Evolutionary conservation across 1,140 invertebrate genomes (phyloP).

Genomic region (Pseudomyrmex flavicornis): DNA sequence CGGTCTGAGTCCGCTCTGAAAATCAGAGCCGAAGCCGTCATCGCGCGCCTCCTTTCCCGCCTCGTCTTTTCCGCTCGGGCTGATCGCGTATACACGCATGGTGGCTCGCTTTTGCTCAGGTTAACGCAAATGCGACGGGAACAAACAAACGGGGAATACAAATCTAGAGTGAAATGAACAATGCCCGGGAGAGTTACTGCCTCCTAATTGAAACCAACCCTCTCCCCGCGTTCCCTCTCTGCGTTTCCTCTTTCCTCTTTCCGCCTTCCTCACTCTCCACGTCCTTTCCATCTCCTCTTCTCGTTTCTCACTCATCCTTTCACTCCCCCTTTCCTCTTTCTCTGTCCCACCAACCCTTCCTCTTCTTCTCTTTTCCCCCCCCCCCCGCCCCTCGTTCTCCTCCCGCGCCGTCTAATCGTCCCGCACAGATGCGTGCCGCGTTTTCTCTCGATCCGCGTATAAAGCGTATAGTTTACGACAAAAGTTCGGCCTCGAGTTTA

Average conservation of each 20-base stretch:
- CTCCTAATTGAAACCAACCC: conserved; percentile 84
- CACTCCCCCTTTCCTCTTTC: conserved; percentile 57
- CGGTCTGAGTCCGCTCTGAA: conserved; percentile 29
- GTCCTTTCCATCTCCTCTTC: conserved; percentile 51
- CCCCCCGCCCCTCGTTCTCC: conserved; percentile 46
- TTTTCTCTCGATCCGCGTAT: conserved; percentile 73
- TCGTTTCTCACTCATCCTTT: conserved; percentile 1
- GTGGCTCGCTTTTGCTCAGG: conserved; percentile 74
- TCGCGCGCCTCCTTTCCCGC: conserved; percentile 53
- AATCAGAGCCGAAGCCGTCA: conserved; percentile 54
- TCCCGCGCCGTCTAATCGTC: conserved; percentile 77
- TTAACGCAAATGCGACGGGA: conserved; percentile 79
- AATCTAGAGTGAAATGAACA: conserved; percentile 85
- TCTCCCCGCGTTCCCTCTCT: conserved; percentile 62
- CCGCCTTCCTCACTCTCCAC: conserved; percentile 40
- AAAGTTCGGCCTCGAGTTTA: conserved; percentile 71
- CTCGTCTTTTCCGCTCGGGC: conserved; percentile 69
- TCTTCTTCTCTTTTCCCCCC: conserved; percentile 23
- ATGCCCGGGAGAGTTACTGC: conserved; percentile 83
- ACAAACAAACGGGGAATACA: conserved; percentile 83
- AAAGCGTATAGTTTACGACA: conserved; percentile 77
- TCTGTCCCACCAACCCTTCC: conserved; percentile 27
- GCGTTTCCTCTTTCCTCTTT: conserved; percentile 70
- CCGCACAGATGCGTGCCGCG: conserved; percentile 80
- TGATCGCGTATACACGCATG: conserved; percentile 72